Conservation (phyloP, 2,888 invertebrate species). For the Octodonta nipae region DNA sequence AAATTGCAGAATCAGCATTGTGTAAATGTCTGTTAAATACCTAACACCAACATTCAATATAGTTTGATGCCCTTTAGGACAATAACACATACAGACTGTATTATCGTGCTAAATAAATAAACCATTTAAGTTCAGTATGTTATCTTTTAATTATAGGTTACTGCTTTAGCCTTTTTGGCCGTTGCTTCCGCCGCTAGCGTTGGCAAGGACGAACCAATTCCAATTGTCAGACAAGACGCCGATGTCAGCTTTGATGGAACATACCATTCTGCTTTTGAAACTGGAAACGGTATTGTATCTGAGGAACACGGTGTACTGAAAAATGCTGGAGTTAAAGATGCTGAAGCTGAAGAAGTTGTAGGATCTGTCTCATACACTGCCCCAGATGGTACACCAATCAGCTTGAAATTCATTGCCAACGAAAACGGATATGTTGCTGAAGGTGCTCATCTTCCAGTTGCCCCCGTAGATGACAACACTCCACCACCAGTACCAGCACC, state of each 20-base stretch:
- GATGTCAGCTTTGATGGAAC: conserved; percentile 30
- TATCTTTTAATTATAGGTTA: background rate
- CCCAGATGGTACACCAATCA: conserved; percentile 19
- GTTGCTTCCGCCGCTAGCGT: conserved; percentile 2
- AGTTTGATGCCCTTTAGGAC: no score
- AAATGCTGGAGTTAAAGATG: conserved; percentile 23
- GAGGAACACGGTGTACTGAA: conserved; percentile 31
- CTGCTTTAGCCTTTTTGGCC: background rate
- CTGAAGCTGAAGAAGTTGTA: conserved; percentile 20
- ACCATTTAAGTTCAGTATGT: no score
- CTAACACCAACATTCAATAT: no score
- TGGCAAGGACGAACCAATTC: conserved; percentile 1
- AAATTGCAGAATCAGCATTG: no score
- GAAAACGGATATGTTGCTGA: conserved; percentile 46
- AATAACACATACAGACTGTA: no score
- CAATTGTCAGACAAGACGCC: conserved; percentile 26
- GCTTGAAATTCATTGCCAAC: conserved; percentile 5
- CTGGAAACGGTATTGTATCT: conserved; percentile 38
- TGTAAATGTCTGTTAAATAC: no score
- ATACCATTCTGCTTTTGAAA: conserved; percentile 37
- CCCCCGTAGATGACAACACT: conserved; percentile 51
- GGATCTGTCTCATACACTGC: conserved; percentile 19
- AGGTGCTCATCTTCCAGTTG: conserved; percentile 42
- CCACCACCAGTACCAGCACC: conserved; percentile 55
- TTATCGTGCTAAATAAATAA: no score